These are phyloP conservation scores for Characodon lateralis DNA, from an alignment of 2,797 vertebrate species.

Conservation along the genomic window DNA sequence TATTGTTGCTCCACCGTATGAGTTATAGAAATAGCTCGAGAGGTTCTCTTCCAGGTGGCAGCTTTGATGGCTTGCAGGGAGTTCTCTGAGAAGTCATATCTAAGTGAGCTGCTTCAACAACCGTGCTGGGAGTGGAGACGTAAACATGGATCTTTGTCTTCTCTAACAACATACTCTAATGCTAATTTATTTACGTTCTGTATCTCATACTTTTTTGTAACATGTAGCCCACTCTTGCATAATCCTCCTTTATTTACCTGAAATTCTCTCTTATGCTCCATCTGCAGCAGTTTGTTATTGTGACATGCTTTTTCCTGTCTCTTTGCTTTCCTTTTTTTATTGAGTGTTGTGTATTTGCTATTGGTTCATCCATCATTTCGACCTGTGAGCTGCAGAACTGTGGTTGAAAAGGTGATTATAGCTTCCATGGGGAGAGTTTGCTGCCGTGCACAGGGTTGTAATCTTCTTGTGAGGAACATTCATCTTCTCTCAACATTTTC, in stretches of 20 bases:
- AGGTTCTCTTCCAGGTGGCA: conserved; percentile 24
- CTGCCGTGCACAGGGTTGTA: conserved; percentile 4
- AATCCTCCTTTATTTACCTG: conserved; percentile 13
- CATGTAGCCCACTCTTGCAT: background rate
- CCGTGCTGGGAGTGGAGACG: conserved; percentile 14
- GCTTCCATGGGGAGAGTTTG: conserved; percentile 32
- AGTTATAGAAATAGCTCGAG: conserved; percentile 60
- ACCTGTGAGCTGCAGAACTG: conserved; percentile 29
- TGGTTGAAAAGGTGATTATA: conserved; percentile 44
- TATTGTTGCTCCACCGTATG: conserved; percentile 46
- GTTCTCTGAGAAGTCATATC: conserved; percentile 28
- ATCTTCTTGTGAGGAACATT: conserved; percentile 32
- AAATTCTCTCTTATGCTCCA: background rate
- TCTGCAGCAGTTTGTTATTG: conserved; percentile 35
- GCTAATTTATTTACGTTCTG: conserved; percentile 6
- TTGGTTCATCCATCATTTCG: conserved; percentile 65
- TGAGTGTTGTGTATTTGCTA: conserved; percentile 52
- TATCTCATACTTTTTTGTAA: background rate
- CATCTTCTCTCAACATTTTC: conserved; percentile 10
- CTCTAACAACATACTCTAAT: background rate
- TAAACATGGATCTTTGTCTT: conserved; percentile 18
- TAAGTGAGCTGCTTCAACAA: conserved; percentile 37
- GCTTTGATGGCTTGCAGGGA: conserved; percentile 30
- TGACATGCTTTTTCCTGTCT: conserved; percentile 17
- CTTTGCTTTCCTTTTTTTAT: conserved; percentile 24